Base-by-base conservation (phyloP, 1,140 invertebrate genomes). In the Anagrus nilaparvatae region DNA sequence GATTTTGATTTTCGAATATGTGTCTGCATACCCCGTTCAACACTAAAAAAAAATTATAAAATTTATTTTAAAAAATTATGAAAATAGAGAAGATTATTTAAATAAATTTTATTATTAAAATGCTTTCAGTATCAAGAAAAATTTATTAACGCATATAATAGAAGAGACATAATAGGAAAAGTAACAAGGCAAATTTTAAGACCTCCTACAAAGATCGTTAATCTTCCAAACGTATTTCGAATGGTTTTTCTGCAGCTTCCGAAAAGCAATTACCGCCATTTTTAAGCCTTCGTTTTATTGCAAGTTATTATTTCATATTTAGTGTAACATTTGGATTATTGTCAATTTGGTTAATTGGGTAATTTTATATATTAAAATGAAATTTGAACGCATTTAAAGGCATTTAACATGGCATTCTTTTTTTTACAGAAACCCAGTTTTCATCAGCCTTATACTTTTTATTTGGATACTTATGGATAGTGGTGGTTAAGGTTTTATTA, bases 241-340 rank as follows among this genome's bases (percentile, higher is more conserved):
- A 65, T 27, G 72, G 74, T 33, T 72, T 74, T 37, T 72, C 74
- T 20, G 67, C 64, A 20, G 58, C 75, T 9, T 63, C 73, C 0
- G 61, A 71, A 43, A 61, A 71, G 50, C 58, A 73, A 6, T 55
- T 82, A 10, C 80, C 78, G 2, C 77, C 87, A 4, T 67, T 84
- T 41, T 37, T 89, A 9, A 83, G 77, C 51, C 61, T 90, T 10
- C 69, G 87, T 28, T 60, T 69, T 32, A 61, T 84, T 5, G 83
- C 79, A 3, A 79, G 73, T 40, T 78, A 83, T 44, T 67, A 72
- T 25, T 75, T 77, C 17, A 54, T 84, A 53, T 55, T 49, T 14
- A 61, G 53, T 28, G 45, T 60, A 12, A 41, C 36, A 20, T 32
- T 56, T 5, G 56, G 56, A 37, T 45, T 49, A 46, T 54, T 57